These are phyloP conservation scores for Hypomecis atomaria DNA, from an alignment of 2,888 invertebrate genomes.

Conservation along the genomic window DNA sequence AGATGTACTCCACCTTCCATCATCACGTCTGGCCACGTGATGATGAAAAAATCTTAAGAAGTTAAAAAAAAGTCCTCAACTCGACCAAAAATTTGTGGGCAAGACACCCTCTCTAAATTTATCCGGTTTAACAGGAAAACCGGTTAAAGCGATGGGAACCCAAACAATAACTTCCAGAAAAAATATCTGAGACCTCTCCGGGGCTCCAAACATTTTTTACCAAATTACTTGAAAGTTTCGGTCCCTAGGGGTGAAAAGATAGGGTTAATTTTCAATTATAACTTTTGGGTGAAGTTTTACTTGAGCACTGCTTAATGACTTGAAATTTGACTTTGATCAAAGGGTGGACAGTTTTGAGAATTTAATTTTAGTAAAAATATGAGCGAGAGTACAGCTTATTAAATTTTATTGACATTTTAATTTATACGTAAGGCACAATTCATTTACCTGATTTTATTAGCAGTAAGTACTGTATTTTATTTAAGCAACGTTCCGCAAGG, in stretches of 20 bases:
- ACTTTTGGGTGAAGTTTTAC: slow-evolving; percentile 33
- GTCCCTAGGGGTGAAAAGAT: slow-evolving; percentile 30
- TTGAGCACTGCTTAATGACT: slow-evolving; percentile 5
- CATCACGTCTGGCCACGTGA: no score
- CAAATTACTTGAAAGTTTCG: slow-evolving; percentile 33
- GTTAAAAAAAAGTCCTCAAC: slow-evolving; percentile 10
- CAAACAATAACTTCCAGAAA: slow-evolving; percentile 13
- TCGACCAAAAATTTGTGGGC: slow-evolving; percentile 24
- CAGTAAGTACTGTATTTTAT: no score
- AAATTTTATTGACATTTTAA: no score
- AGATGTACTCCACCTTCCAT: no score
- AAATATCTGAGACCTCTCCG: background rate
- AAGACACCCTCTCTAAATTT: slow-evolving; percentile 30
- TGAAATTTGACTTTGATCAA: slow-evolving; percentile 3
- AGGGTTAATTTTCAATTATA: slow-evolving; percentile 41
- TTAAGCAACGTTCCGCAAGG: no score
- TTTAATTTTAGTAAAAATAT: background rate
- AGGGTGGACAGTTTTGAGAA: background rate
- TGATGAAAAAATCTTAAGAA: background rate
- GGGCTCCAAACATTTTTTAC: slow-evolving; percentile 10
- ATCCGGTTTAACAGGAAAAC: slow-evolving; percentile 11
- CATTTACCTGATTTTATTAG: no score
- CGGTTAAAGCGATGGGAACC: slow-evolving; percentile 2
- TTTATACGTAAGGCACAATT: no score
- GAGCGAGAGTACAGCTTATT: no score